These are phyloP conservation scores for Cordylochernes scorpioides DNA, from an alignment of 2,888 invertebrate species.

Conservation along the genomic window DNA sequence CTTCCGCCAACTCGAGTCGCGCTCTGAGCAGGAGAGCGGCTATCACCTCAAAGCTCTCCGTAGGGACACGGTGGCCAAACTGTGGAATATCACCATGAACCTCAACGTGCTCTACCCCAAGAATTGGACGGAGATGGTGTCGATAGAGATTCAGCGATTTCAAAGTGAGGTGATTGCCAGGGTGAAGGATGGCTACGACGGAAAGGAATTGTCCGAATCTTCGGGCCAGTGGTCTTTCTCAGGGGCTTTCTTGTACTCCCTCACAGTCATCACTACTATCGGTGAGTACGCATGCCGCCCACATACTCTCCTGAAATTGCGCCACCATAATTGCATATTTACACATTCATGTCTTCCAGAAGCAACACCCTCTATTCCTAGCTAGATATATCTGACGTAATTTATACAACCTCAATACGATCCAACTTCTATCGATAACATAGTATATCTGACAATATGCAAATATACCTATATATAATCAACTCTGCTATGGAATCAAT, in stretches of 20 bases:
- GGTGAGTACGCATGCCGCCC: too few relatives aligned
- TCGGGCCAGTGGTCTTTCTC: constrained; percentile 60
- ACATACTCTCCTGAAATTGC: too few relatives aligned
- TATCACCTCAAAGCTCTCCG: constrained; percentile 32
- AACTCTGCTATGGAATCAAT: too few relatives aligned
- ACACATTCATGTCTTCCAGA: too few relatives aligned
- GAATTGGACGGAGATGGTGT: constrained; percentile 47
- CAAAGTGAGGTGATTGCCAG: constrained; percentile 38
- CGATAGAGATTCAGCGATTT: constrained; percentile 27
- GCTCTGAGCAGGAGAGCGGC: constrained; percentile 11
- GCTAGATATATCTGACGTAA: too few relatives aligned
- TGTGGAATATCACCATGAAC: constrained; percentile 47
- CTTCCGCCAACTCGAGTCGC: constrained; percentile 30
- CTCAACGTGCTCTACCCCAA: constrained; percentile 44
- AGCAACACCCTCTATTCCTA: too few relatives aligned
- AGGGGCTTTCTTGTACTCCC: constrained; percentile 67
- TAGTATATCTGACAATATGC: too few relatives aligned
- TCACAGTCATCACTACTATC: constrained; percentile 82
- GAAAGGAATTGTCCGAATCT: constrained; percentile 25
- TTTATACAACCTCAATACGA: too few relatives aligned
- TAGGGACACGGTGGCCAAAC: constrained; percentile 32
- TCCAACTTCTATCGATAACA: too few relatives aligned
- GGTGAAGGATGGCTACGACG: constrained; percentile 34
- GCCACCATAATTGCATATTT: too few relatives aligned
- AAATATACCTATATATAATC: too few relatives aligned